Base-by-base conservation (phyloP, 2,113 vertebrate species). In the Vombatus ursinus region DNA sequence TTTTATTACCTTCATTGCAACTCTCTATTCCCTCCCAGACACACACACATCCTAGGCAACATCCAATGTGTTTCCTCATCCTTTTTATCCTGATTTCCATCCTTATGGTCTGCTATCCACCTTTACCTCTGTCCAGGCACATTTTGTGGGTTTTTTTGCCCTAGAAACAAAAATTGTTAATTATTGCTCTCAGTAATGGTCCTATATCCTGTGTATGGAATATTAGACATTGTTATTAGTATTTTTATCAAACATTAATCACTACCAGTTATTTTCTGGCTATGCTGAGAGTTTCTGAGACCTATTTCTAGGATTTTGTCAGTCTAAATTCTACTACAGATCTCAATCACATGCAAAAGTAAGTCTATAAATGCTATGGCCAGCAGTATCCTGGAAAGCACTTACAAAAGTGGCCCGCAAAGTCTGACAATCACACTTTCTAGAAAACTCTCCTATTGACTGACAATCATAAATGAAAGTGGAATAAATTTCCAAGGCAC, bases 321-420 rank as follows among this genome's bases (percentile, higher is more conserved):
- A 84, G 16, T 84, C 37, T 84, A 44, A 84, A n/a, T 84, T 84
- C 16, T 84, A 44, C 19, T 22, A 44, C 6, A 44, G n/a, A 84
- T 23, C 8, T 84, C 19, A 84, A 44, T 84, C 68, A 52, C 37
- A 3, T 54, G 26, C 49, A 54, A 84, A 14, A 24, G 77, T 54
- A 95, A 94, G 52, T 5, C 9, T n/a, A 53, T 94, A 49, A 90
- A 47, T 0, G 24, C 37, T 26, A 51, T 51, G 7, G 52, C 9
- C 54, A 26, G 51, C 84, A 37, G 37, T 5, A 37, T 44, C 22
- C 47, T 92, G 37, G 48, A 50, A 23, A 61, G 48, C n/a, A 90
- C 57, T 52, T 31, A 94, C 31, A 90, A 94, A 96, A 95, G 26
- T 52, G 77, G 94, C 91, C 26, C 50, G 95, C 57, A 26, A 95